A percentile compares a stretch with the other conserved stretches of the same genome.
Conservation (phyloP, 2,797 vertebrate genomes). For the Notoglanidium macrostoma region DNA sequence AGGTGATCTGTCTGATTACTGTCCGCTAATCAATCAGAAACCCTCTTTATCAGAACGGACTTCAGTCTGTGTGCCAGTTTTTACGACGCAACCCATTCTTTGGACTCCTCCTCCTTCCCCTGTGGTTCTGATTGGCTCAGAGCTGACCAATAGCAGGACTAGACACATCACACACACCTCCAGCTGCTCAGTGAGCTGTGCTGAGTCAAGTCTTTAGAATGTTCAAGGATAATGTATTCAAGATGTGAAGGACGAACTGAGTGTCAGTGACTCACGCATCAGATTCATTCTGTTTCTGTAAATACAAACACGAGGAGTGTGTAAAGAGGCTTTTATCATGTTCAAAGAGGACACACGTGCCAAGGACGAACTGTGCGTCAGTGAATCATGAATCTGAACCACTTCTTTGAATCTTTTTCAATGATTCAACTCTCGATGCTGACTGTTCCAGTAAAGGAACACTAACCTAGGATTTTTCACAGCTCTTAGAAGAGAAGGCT, state of each 20-base stretch:
- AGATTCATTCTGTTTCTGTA: background rate
- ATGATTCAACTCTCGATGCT: background rate
- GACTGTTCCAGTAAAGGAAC: background rate
- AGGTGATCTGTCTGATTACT: slow-evolving; percentile 50
- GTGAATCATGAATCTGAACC: background rate
- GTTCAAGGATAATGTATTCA: slow-evolving; percentile 24
- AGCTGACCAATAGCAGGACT: slow-evolving; percentile 65
- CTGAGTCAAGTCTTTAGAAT: slow-evolving; percentile 29
- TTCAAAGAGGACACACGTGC: background rate
- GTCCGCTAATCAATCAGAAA: background rate
- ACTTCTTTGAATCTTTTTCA: background rate
- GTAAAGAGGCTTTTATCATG: background rate
- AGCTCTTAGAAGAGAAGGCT: background rate
- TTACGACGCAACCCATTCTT: slow-evolving; percentile 27
- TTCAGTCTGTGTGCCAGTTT: slow-evolving; percentile 61
- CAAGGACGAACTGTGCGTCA: background rate
- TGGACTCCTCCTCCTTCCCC: slow-evolving; percentile 25
- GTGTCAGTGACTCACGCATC: background rate
- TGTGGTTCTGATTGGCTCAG: slow-evolving; percentile 59
- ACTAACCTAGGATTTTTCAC: no score
- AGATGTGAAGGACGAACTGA: slow-evolving; percentile 9
- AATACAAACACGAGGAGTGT: background rate
- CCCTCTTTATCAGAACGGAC: slow-evolving; percentile 67
- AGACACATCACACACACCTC: slow-evolving; percentile 60
- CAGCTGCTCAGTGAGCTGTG: background rate